Conservation (phyloP, 2,888 invertebrate genomes). For the Trachelus tabidus region DNA sequence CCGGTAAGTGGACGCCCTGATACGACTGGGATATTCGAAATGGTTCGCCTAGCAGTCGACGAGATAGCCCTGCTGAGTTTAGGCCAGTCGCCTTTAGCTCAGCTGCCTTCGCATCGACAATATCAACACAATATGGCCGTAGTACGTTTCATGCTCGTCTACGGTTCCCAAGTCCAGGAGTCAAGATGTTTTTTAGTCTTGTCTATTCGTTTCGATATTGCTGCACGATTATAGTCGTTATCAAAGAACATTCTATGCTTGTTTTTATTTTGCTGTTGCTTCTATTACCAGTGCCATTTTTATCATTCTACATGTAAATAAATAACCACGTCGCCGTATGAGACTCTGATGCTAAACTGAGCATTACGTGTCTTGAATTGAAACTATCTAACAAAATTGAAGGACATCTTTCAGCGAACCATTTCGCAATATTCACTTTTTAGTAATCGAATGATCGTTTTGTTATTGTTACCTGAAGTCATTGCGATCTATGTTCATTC, state of each 20-base stretch:
- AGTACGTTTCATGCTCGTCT: neutral
- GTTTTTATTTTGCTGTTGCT: neutral
- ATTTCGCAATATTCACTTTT: slow-evolving; percentile 13
- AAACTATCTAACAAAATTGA: neutral
- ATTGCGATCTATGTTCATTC: neutral
- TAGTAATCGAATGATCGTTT: neutral
- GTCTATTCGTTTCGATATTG: neutral
- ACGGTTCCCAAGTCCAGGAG: neutral
- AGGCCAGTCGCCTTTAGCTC: slow-evolving; percentile 20
- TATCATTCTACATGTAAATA: neutral
- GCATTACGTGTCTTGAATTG: neutral
- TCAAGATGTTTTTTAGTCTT: neutral
- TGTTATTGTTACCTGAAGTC: neutral
- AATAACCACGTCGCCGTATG: neutral
- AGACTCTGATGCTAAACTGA: neutral
- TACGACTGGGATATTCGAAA: slow-evolving; percentile 37
- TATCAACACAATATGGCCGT: slow-evolving; percentile 25
- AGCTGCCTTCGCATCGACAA: slow-evolving; percentile 11
- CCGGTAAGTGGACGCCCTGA: slow-evolving; percentile 57
- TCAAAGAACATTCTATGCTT: neutral
- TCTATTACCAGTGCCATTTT: neutral
- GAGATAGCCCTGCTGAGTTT: slow-evolving; percentile 44
- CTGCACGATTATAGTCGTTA: neutral
- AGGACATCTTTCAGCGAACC: neutral
- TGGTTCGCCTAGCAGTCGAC: slow-evolving; percentile 48